These are phyloP conservation scores for Gymnoscopelus microlampas DNA, from an alignment of 2,797 vertebrate genomes.

Conservation along the genomic window DNA sequence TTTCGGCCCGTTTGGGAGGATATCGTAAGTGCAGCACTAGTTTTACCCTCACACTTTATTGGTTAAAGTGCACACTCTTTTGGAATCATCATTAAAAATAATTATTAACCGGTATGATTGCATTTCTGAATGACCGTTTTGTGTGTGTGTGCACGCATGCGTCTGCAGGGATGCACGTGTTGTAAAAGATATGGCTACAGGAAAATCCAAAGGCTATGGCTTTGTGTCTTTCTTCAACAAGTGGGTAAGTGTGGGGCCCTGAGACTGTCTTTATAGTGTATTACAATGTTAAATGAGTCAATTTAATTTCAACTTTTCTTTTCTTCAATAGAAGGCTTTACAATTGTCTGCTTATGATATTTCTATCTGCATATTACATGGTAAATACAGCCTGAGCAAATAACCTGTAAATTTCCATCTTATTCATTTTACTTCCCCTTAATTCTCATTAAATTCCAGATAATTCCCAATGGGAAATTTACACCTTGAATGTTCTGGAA, in stretches of 20 bases:
- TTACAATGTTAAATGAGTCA: neutral
- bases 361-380: no score
- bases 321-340: neutral
- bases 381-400: no score
- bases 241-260: conserved; percentile 85
- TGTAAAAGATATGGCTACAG: conserved; percentile 98
- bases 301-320: neutral
- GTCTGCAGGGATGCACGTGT: conserved; percentile 93
- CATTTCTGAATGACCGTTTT: neutral
- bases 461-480: neutral
- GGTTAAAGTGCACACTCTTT: conserved; percentile 1
- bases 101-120: no score
- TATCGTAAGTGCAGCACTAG: conserved; percentile 89
- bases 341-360: no score
- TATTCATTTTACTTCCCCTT: no score
- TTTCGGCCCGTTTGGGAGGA: conserved; percentile 96
- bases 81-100: no score
- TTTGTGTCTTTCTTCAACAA: conserved; percentile 99
- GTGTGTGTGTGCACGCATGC: conserved; percentile 50
- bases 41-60: neutral
- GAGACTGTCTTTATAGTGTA: neutral
- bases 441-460: neutral
- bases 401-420: no score
- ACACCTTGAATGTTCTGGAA: neutral
- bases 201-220: conserved; percentile 98